Conservation (phyloP, 1,140 invertebrate species). For the Bombus superbus region DNA sequence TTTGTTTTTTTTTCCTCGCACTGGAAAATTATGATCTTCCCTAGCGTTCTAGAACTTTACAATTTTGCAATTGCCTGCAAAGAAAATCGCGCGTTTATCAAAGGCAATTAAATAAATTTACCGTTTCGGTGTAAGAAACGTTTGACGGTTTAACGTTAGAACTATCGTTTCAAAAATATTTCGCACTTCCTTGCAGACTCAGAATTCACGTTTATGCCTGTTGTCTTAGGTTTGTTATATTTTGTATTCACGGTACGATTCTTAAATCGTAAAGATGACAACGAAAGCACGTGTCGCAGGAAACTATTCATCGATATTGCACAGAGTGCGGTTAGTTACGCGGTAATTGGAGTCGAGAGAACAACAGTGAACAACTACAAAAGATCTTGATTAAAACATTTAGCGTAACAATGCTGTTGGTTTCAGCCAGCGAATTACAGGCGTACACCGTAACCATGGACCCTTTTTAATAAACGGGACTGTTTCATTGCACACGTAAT, state of each 20-base stretch:
- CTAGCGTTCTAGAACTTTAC: neutral
- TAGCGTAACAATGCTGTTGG: slow-evolving; percentile 72
- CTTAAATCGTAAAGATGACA: neutral
- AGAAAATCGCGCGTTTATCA: neutral
- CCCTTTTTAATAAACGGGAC: slow-evolving; percentile 71
- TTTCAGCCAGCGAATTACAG: slow-evolving; percentile 3
- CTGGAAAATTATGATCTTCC: slow-evolving; percentile 8
- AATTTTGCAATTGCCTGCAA: neutral
- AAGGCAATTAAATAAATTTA: neutral
- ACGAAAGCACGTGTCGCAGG: neutral
- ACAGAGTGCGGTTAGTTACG: slow-evolving; percentile 49
- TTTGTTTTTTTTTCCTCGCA: slow-evolving; percentile 39
- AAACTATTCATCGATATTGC: neutral
- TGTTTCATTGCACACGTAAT: slow-evolving; percentile 61
- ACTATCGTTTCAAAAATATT: too few relatives aligned
- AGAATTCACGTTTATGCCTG: too few relatives aligned
- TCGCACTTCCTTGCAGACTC: too few relatives aligned
- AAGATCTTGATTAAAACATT: slow-evolving; percentile 71
- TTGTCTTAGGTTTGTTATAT: too few relatives aligned
- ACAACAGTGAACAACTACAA: neutral
- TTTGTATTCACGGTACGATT: neutral
- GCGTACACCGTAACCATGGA: slow-evolving; percentile 59
- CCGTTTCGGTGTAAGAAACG: rapidly evolving
- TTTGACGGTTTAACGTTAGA: too few relatives aligned
- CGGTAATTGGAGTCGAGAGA: neutral